A percentile compares a stretch with the other conserved stretches of the same genome.
These are phyloP conservation scores for Labia minor DNA, from an alignment of 2,888 invertebrate genomes.

Conservation along the genomic window DNA sequence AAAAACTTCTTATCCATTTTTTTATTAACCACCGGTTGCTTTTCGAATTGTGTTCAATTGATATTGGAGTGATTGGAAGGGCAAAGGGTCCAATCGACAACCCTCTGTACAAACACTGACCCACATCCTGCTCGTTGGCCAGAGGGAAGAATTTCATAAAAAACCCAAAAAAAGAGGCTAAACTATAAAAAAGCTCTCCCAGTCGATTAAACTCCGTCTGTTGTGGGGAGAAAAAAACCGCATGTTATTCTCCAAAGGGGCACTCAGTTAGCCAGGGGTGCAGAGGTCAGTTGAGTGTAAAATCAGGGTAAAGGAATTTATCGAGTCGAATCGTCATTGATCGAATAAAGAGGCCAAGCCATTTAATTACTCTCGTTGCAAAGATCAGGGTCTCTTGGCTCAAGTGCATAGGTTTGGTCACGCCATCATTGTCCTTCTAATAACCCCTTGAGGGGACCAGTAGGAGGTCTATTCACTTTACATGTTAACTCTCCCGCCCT, in stretches of 20 bases:
- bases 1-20: background rate
- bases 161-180: background rate
- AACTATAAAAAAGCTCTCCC: background rate
- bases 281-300: conserved; percentile 1
- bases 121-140: background rate
- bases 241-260: conserved; percentile 7
- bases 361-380: background rate
- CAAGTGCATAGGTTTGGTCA: background rate
- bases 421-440: background rate
- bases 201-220: background rate
- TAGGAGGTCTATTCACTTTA: background rate
- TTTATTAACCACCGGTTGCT: background rate
- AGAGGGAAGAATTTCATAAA: background rate
- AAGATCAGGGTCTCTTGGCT: background rate
- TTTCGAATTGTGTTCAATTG: background rate
- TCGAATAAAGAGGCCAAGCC: background rate
- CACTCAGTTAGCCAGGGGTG: background rate
- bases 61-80: background rate
- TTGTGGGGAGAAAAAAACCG: background rate
- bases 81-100: background rate
- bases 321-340: background rate
- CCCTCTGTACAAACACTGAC: conserved; percentile 5
- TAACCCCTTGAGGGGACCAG: background rate
- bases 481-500: background rate
- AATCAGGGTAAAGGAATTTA: background rate